Percentiles rank a stretch among this genome's conserved stretches.
Evolutionary conservation across 1,140 invertebrate genomes (phyloP).

Genomic region (Anoplophora glabripennis): DNA sequence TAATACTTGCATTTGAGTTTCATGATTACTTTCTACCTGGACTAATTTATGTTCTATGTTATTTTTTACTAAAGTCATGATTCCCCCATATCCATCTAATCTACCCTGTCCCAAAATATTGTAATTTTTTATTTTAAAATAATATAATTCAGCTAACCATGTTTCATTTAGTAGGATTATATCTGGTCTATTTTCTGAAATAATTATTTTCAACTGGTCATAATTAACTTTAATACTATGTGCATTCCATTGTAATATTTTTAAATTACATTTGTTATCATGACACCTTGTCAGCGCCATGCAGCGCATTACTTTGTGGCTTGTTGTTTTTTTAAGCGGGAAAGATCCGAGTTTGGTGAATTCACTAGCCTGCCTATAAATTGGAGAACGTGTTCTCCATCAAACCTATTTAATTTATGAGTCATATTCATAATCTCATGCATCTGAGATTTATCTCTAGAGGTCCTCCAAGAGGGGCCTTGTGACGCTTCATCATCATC

Average conservation of each 20-base stretch:
- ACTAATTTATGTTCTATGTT: too few species aligned
- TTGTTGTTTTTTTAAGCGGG: slow-evolving; percentile 4
- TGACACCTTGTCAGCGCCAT: not conserved
- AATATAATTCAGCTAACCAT: slow-evolving; percentile 13
- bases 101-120: slow-evolving; percentile 14
- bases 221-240: not conserved
- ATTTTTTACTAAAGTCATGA: too few species aligned
- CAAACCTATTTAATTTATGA: not conserved
- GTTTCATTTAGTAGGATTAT: slow-evolving; percentile 21
- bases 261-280: slow-evolving; percentile 1
- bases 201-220: too few species aligned
- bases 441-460: not conserved
- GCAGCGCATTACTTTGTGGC: not conserved
- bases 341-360: too few species aligned
- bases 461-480: too few species aligned
- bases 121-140: slow-evolving; percentile 9
- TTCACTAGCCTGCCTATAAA: too few species aligned
- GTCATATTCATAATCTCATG: not conserved
- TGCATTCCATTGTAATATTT: slow-evolving; percentile 19
- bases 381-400: not conserved
- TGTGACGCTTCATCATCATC: too few species aligned
- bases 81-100: too few species aligned
- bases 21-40: too few species aligned
- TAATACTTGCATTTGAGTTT: too few species aligned
- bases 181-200: slow-evolving; percentile 18